phyloP scores from a whole-genome alignment of 1,140 invertebrate genomes.

The Chlorops oryzae region DNA sequence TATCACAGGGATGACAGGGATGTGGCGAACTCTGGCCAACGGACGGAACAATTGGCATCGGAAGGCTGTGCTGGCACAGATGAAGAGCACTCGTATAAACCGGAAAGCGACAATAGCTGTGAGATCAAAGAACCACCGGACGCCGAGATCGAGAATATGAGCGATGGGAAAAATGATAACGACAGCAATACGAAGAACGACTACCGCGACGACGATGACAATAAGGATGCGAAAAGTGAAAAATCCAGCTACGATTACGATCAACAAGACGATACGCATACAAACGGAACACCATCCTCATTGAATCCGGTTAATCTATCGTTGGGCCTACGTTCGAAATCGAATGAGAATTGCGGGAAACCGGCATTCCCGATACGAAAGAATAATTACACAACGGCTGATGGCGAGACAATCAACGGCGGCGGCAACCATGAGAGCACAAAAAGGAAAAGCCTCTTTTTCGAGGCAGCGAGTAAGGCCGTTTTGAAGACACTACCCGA shows the following conservation, averaged over 20 bases:
- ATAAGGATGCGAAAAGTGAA: conserved; percentile 18
- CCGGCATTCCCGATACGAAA: conserved; percentile 16
- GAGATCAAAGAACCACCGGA: not conserved
- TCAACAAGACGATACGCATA: no score
- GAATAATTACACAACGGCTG: conserved; percentile 24
- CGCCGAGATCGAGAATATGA: conserved; percentile 16
- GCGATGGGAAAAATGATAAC: conserved; percentile 5
- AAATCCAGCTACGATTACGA: conserved; percentile 5
- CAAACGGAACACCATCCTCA: conserved; percentile 31
- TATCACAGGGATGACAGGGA: no score
- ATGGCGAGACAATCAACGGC: no score
- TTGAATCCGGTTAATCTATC: conserved; percentile 73
- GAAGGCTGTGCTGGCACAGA: not conserved
- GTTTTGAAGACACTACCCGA: conserved; percentile 56
- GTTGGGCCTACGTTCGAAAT: conserved; percentile 49
- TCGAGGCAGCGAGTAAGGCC: conserved; percentile 56
- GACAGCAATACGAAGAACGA: conserved; percentile 26
- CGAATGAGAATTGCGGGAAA: no score
- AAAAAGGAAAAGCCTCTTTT: conserved; percentile 61
- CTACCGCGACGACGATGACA: conserved; percentile 32
- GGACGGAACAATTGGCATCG: not conserved
- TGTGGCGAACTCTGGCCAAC: not conserved
- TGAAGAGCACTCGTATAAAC: conserved; percentile 4
- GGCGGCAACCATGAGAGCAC: no score
- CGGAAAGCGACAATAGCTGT: conserved; percentile 5